A percentile compares a stretch with the other conserved stretches of the same genome.
Conservation (phyloP, 2,797 vertebrate species). For the Momotus momota region DNA sequence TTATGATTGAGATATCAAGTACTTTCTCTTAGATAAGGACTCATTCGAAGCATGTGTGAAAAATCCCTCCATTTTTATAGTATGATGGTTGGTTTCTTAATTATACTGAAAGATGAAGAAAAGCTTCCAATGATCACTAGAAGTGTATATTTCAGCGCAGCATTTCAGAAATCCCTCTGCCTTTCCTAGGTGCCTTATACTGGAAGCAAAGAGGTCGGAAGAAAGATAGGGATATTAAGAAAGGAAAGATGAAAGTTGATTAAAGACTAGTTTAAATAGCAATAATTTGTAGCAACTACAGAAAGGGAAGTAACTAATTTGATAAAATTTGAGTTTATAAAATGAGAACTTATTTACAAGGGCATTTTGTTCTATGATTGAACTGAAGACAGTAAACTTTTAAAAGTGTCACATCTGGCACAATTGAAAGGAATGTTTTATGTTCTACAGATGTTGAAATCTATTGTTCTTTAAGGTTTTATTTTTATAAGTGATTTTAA, state of each 20-base stretch:
- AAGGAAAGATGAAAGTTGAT: background rate
- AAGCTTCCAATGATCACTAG: background rate
- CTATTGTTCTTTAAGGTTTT: background rate
- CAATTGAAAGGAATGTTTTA: accelerated
- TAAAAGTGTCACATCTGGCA: background rate
- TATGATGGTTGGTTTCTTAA: background rate
- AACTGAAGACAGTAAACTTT: background rate
- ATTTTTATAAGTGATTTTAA: background rate
- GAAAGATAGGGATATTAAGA: background rate
- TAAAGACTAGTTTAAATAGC: background rate
- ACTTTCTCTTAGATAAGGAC: background rate
- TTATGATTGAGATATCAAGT: background rate
- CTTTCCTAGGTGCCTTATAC: background rate
- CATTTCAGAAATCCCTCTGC: background rate
- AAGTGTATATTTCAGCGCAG: background rate
- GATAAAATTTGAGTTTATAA: background rate
- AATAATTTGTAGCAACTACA: background rate
- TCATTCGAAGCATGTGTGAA: background rate
- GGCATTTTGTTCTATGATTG: background rate
- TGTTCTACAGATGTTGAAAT: background rate
- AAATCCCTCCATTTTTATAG: background rate
- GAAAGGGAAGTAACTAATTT: background rate
- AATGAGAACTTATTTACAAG: background rate
- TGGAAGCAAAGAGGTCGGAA: background rate
- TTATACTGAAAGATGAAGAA: background rate